Evolutionary conservation across 1,140 invertebrate genomes (phyloP), one percentile per base, ranked within the genome.

Genomic region (Neuroterus valhalla): DNA sequence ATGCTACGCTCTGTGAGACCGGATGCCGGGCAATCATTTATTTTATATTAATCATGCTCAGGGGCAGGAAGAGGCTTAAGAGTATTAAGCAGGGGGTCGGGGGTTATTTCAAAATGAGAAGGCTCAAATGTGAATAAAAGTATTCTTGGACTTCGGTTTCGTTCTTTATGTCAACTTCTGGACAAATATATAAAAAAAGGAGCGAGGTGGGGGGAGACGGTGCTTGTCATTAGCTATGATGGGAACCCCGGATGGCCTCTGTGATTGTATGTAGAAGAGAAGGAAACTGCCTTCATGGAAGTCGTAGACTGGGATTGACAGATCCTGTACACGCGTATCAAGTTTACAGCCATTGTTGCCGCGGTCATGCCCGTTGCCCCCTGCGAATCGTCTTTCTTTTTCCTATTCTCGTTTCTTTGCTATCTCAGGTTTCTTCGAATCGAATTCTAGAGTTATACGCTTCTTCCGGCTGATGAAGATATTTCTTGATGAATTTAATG

Each of bases 11-110:
- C 82, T 85, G 83, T 88, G 86, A 77, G 88, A 89, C 87, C 88
- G 89, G 89, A 90, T 90, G 89, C 77, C 79, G 76, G 75, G 84
- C 82, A 89, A 89, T 89, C 86, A 88, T 89, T 90, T 87, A 88
- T 89, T 89, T 86, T 86, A 89, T 89, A 89, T 90, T 87, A 89
- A 89, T 90, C 86, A 87, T 85, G 78, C 78, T 79, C 77, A 77
- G 78, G 80, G 71, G 84, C 82, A 86, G 84, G 82, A 86, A 86
- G 70, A 72, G 62, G 77, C 69, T 42, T 74, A 74, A 71, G 78
- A 79, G 80, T 80, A 86, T 78, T 76, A 76, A 83, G 81, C 78
- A 78, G 75, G 78, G 75, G 67, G 70, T 26, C 68, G 74, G 78
- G 78, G 72, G 73, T 74, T 78, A 68, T 4, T 31, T 31, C n/a